Evolutionary conservation across 1,140 invertebrate genomes (phyloP), one percentile per base, ranked within the genome.

Genomic region (Lepidurus couesii): DNA sequence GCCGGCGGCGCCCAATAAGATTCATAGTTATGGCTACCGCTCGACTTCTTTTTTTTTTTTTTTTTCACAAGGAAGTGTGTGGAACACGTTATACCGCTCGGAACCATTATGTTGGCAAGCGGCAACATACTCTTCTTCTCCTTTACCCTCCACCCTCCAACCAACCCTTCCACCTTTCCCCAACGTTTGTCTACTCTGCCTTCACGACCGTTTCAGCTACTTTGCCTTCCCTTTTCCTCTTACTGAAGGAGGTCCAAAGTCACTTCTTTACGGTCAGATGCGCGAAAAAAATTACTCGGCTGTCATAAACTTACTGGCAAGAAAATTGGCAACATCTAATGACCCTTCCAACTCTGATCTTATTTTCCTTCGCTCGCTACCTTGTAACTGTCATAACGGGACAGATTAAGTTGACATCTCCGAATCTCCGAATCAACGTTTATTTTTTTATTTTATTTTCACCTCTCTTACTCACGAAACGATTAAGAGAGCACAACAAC

Each of bases 1-100:
- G 53, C 53, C 53, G 53, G 53, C 53, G 53, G 53, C 53, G 53
- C 53, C 53, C 16, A 65, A 65, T 65, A 65, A 65, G 53, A 65
- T 65, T 65, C 53, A 65, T 65, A 65, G 53, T 65, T 65, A 65
- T 21, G 53, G 53, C 6, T 21, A n/a, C 16, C 53, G 53, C n/a
- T 65, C 1, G 16, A 65, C 53, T n/a, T 65, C 53, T n/a, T 65
- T 65, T 65, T 4, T 34, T 65, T n/a, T 65, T 65, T 65, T 4
- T 34, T 65, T 65, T n/a, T 65, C 53, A 65, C 53, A 65, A 65
- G 53, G 21, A 65, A 65, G 53, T 65, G 53, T 65, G 53, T 65
- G 21, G n/a, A 65, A 65, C 53, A 65, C 53, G 53, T 65, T 65
- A 65, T 65, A 65, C 9, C 16, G 9, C 53, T 65, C 13, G 53